Evolutionary conservation across 2,888 invertebrate genomes (phyloP), one percentile per base, ranked within the genome.

Genomic region (Pollenia griseotomentosa): DNA sequence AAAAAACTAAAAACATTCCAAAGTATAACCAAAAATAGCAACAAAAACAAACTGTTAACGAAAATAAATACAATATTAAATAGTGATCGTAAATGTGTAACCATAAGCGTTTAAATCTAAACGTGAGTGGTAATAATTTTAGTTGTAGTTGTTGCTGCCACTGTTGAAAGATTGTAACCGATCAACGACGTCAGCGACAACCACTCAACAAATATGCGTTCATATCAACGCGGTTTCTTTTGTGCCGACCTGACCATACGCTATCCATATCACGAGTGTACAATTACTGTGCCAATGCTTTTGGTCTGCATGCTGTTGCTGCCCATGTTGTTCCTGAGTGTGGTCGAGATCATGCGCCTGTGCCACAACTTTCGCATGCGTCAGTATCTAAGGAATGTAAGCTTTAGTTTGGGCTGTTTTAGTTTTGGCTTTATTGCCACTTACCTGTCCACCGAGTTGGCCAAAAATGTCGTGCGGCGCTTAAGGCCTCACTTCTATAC

Each of bases 341-440:
- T 92, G 12, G 91, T 91, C 55, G 92, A 92, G 87, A 89, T 91
- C 7, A 91, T 92, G 91, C 90, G 92, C 53, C 87, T 90, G 74
- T 92, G 92, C 82, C 90, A 89, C 59, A 90, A 91, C 9, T 90
- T 92, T 86, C 91, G 91, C 51, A 87, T 91, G 88, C 90, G 91
- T 4, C 88, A 89, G 16, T 92, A 92, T 68, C 59, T 92, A 40
- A 89, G 90, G n/a, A 91, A 92, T 74, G 73, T 90, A 55, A 91
- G 91, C 88, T 90, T 90, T 5, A 89, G 90, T 16, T 85, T 89
- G 89, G 91, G 90, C 2, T 90, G 89, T 10, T 92, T 92, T 71
- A 92, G 92, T 79, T 91, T 91, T 51, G 92, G 92, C 71, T 92
- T 92, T 88, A 91, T 92, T 5, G 92, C 92, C 84, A 92, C 92